phyloP scores from a whole-genome alignment of 2,113 vertebrate species.

The Onychostruthus taczanowskii region DNA sequence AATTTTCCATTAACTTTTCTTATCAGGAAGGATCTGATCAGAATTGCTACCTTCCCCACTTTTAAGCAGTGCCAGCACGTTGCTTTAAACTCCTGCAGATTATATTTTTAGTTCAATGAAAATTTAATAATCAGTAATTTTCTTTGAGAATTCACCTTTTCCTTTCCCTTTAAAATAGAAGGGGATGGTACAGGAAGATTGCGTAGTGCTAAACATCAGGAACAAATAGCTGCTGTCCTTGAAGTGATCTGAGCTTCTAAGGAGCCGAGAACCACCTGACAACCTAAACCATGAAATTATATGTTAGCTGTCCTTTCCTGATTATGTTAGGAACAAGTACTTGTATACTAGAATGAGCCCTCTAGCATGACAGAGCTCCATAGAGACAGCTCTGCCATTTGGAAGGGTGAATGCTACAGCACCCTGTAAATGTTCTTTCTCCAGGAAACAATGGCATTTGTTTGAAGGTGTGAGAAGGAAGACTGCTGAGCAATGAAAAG shows the following conservation, averaged over 20 bases:
- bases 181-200: not conserved
- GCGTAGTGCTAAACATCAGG: not conserved
- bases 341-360: not conserved
- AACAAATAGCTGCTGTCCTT: not conserved
- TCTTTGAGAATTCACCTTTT: slow-evolving; percentile 3
- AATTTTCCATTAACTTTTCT: not conserved
- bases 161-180: not conserved
- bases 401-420: slow-evolving; percentile 44
- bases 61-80: not conserved
- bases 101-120: not conserved
- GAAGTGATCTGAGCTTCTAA: not conserved
- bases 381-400: slow-evolving; percentile 31
- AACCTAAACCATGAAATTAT: not conserved
- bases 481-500: not conserved
- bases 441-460: not conserved
- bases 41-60: not conserved
- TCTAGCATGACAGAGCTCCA: not conserved
- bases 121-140: slow-evolving; percentile 12
- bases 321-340: not conserved
- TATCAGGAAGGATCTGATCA: not conserved
- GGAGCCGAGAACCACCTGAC: not conserved
- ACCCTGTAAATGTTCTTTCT: not conserved
- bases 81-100: not conserved
- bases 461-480: not conserved
- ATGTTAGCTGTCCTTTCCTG: not conserved